phyloP scores from a whole-genome alignment of 2,797 vertebrate genomes.

The Sus cebifrons region DNA sequence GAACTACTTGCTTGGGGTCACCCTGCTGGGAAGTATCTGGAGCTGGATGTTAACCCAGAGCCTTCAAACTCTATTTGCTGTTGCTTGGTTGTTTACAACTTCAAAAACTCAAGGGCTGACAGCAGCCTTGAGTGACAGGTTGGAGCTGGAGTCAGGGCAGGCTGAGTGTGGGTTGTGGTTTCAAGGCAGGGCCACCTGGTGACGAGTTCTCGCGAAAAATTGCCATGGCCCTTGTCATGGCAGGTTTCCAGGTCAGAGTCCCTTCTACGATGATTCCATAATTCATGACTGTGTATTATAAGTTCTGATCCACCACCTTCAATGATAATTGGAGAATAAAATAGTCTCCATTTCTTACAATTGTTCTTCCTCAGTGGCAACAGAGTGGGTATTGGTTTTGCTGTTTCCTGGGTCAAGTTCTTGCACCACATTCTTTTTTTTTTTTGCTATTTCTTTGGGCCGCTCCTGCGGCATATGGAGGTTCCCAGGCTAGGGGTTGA shows the following conservation, averaged over 20 bases:
- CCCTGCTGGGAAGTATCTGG: background rate
- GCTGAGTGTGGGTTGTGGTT: background rate
- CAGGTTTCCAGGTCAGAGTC: conserved; percentile 60
- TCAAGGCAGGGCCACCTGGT: background rate
- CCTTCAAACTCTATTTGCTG: background rate
- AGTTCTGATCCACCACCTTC: conserved; percentile 48
- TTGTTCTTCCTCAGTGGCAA: conserved; percentile 31
- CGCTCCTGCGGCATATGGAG: too few relatives aligned
- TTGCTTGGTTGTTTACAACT: conserved; percentile 21
- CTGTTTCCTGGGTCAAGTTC: background rate
- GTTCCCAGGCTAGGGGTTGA: too few relatives aligned
- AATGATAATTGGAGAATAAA: conserved; percentile 74
- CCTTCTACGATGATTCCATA: conserved; percentile 73
- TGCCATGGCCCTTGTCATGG: background rate
- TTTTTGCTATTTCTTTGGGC: too few relatives aligned
- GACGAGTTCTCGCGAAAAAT: conserved; percentile 59
- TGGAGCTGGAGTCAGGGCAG: background rate
- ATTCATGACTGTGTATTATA: conserved; percentile 67
- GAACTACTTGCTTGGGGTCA: conserved; percentile 1
- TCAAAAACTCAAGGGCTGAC: background rate
- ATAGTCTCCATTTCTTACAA: conserved; percentile 61
- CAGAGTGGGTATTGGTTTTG: background rate
- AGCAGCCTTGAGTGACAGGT: background rate
- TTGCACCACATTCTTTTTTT: background rate
- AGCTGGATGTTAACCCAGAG: background rate